Base-by-base conservation (phyloP, 1,140 invertebrate genomes). In the Adelges cooleyi region DNA sequence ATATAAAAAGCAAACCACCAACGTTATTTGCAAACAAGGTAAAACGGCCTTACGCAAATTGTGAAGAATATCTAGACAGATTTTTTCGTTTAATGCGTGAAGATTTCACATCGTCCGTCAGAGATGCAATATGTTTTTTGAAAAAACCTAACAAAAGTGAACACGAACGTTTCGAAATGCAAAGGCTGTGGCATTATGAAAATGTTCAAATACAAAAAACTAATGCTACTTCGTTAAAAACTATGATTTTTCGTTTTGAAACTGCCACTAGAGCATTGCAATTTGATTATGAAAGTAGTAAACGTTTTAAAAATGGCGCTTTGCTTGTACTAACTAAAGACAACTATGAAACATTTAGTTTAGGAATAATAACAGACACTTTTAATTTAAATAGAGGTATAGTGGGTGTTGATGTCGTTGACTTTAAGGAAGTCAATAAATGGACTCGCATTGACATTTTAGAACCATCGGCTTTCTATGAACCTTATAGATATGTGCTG, bases 31-130 rank as follows among this genome's bases (percentile, higher is more conserved):
- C 77, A 15, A 86, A 85, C 71, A 79, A 82, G 49, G 71, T 80
- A 1, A 68, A 79, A 27, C 84, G 83, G 1, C 70, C 74, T 1
- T 90, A 87, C 72, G 69, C 74, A 13, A 74, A 79, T 72, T 75
- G 81, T 1, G 77, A 86, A 20, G 81, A 89, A 69, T 92, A 92
- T 71, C 72, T 92, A 10, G 85, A 89, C 70, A 78, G 84, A 0
- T 88, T 92, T 69, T 89, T 87, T 70, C 74, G 85, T 13, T 74
- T 90, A 2, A 72, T 92, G 18, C 72, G 85, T 15, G 87, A 91
- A 76, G 89, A 92, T 74, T 86, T 85, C 74, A 75, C 81, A 40
- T 71, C 73, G 0, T 82, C 84, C 2, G 70, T 86, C 40, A 70
- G 81, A 13, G 75, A 77, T 54, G 80, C 79, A 66, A 29, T 71